Base-by-base conservation (phyloP, 2,888 invertebrate genomes). In the Mechanitis messenoides region DNA sequence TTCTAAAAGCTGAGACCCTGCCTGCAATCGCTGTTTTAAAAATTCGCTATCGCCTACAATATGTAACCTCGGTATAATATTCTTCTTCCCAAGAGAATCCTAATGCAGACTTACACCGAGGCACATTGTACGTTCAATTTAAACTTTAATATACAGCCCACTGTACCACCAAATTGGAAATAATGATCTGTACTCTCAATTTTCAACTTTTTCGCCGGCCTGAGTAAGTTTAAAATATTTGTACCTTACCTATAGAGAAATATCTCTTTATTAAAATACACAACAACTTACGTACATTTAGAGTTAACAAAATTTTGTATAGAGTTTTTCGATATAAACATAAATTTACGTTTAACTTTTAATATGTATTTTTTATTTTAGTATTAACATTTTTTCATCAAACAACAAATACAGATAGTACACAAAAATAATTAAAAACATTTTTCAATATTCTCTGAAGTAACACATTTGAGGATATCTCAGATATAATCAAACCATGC, bases 131-230 rank as follows among this genome's bases (percentile, higher is more conserved):
- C 84, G 85, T 85, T 84, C 87, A 86, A 87, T 87, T 87, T 88
- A 85, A 88, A 87, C 79, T 87, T 87, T 87, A 86, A 87, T 85
- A 87, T 87, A 84, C 85, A 84, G 76, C 82, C 78, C 75, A 80
- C 76, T 81, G 75, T 74, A 72, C 73, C 68, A 75, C 82, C 81
- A 85, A 87, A 87, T 85, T 87, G 84, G 83, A 85, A 87, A 82
- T 85, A 84, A 88, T 86, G 84, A 84, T 83, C 83, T 74, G 77
- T 68, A 69, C 77, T 70, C 75, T 70, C 74, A 69, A 74, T 72
- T 62, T 55, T 45, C 38, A 45, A 47, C 58, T 59, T 59, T 50
- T 50, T 50, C 28, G 7, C n/a, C 3, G 31, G 7, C 11, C 9
- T 9, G 42, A 1, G 38, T 38, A 7, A 5, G 42, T 5, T 7